Evolutionary conservation across 2,888 invertebrate species (phyloP).

Genomic region (Andrena dorsata): DNA sequence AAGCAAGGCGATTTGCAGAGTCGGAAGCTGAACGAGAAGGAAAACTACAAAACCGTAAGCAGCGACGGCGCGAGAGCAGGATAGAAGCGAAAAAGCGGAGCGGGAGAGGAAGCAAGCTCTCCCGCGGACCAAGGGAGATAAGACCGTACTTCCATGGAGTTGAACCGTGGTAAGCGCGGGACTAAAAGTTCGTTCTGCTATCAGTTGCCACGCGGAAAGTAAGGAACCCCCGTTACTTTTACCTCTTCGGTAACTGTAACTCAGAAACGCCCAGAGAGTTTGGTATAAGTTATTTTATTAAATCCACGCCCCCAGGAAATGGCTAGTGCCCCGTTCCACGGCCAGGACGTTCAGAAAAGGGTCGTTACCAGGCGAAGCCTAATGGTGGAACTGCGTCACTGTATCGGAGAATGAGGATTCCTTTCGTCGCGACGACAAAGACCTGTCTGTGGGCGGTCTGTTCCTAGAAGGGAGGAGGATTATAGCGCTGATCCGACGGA

Average conservation of each 20-base stretch:
- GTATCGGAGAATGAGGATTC: neutral
- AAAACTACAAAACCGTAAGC: slow-evolving; percentile 43
- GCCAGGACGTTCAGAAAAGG: slow-evolving; percentile 34
- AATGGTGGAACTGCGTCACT: slow-evolving; percentile 6
- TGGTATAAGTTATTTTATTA: slow-evolving; percentile 79
- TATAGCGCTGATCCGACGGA: neutral
- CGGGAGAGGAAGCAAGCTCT: slow-evolving; percentile 53
- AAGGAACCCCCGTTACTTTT: slow-evolving; percentile 65
- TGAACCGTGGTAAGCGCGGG: slow-evolving; percentile 75
- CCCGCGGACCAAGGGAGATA: slow-evolving; percentile 69
- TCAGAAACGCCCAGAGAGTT: slow-evolving; percentile 73
- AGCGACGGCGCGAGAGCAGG: slow-evolving; percentile 11
- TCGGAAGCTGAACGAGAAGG: slow-evolving; percentile 32
- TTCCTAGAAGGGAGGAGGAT: too few relatives aligned
- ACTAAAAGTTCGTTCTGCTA: slow-evolving; percentile 78
- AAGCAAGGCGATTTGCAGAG: slow-evolving; percentile 49
- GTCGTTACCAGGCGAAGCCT: slow-evolving; percentile 49
- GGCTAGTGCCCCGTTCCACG: slow-evolving; percentile 19
- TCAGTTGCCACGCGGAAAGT: slow-evolving; percentile 72
- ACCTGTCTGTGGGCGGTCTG: neutral
- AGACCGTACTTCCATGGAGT: slow-evolving; percentile 71
- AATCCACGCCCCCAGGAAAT: slow-evolving; percentile 69
- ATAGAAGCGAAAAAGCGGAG: slow-evolving; percentile 17
- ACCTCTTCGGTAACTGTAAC: slow-evolving; percentile 68
- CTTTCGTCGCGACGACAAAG: slow-evolving; percentile 13